Evolutionary conservation across 2,888 invertebrate genomes (phyloP).

Genomic region (Geophilus truncorum): DNA sequence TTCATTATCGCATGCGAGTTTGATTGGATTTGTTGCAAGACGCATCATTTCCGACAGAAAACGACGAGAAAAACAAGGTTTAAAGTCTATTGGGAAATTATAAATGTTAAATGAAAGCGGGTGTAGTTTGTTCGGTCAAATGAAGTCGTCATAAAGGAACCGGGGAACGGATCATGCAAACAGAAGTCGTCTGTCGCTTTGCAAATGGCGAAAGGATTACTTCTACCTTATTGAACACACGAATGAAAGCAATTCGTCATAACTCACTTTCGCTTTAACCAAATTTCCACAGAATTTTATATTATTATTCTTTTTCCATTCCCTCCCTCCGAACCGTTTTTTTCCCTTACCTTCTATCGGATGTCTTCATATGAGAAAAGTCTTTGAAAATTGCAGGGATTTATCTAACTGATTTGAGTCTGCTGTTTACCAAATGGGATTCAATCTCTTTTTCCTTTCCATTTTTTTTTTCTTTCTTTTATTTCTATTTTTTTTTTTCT

Average conservation of each 20-base stretch:
- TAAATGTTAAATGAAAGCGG: neutral
- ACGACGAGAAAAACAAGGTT: neutral
- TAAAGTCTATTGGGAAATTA: neutral
- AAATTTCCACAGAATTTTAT: neutral
- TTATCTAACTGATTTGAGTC: conserved; percentile 17
- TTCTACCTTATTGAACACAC: neutral
- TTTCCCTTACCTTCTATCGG: too few relatives aligned
- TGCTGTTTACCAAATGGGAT: conserved; percentile 5
- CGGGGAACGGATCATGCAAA: neutral
- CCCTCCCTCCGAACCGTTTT: too few relatives aligned
- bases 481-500: too few relatives aligned
- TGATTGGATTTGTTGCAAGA: neutral
- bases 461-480: neutral
- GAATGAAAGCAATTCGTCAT: neutral
- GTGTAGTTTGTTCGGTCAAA: neutral
- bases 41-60: neutral
- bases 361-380: neutral
- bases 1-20: neutral
- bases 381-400: neutral
- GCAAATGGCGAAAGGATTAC: neutral
- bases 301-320: neutral
- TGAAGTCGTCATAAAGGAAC: neutral
- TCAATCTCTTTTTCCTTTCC: neutral
- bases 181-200: neutral
- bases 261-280: neutral